Evolutionary conservation across 2,113 vertebrate genomes (phyloP).

Genomic region (Trogon melanurus): DNA sequence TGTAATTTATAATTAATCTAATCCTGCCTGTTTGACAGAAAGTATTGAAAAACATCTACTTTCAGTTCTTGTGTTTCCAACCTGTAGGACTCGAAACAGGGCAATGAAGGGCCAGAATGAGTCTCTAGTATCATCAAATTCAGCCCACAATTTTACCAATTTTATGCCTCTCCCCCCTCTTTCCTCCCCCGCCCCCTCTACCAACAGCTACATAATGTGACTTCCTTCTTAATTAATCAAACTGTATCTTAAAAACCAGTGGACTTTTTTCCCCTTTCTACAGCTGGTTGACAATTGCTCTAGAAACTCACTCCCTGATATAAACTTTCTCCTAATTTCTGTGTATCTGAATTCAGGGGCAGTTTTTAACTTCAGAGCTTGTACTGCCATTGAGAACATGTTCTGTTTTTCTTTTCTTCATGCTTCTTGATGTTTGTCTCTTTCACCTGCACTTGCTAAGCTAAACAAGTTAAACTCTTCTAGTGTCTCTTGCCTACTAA

Average conservation of each 20-base stretch:
- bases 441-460: not conserved
- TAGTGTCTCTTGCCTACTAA: not conserved
- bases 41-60: not conserved
- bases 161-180: fast-evolving
- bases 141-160: not conserved
- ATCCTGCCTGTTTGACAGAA: not conserved
- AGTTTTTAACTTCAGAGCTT: not conserved
- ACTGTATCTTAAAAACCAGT: not conserved
- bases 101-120: not conserved
- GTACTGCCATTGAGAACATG: not conserved
- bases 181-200: no score
- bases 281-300: not conserved
- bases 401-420: not conserved
- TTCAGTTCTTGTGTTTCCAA: not conserved
- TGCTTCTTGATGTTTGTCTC: not conserved
- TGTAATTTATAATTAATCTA: not conserved
- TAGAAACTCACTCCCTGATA: not conserved
- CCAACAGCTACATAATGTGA: not conserved
- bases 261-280: not conserved
- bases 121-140: not conserved
- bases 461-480: not conserved
- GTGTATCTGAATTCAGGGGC: not conserved
- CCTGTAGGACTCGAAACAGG: not conserved
- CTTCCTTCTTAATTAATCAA: not conserved
- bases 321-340: not conserved